Conservation (phyloP, 23 tunicate genomes). For the Halocynthia aurantium region DNA sequence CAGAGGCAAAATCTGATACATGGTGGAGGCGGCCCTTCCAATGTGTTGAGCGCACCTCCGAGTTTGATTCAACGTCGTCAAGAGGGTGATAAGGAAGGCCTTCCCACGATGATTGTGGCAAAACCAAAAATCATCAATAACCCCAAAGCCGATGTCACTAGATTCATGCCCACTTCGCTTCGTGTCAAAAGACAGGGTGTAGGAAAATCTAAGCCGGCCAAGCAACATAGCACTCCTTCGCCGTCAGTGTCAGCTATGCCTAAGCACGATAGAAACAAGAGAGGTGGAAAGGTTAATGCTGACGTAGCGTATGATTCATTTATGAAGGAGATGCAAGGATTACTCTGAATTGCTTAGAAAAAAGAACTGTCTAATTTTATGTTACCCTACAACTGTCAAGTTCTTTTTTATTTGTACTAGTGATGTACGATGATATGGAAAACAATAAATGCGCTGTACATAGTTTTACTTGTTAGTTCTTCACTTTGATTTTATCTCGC, state of each 20-base stretch:
- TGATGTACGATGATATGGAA: no score
- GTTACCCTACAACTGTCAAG: no score
- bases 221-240: background rate
- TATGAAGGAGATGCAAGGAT: conserved; percentile 93
- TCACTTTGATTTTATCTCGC: no score
- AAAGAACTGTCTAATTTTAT: background rate
- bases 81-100: conserved; percentile 31
- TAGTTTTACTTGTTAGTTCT: no score
- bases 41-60: conserved; percentile 87
- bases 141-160: conserved; percentile 64
- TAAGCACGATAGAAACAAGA: conserved; percentile 46
- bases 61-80: conserved; percentile 66
- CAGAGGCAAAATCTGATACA: background rate
- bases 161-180: conserved; percentile 90
- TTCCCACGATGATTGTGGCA: conserved; percentile 65
- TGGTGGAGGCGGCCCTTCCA: conserved; percentile 19
- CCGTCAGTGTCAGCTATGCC: conserved; percentile 20
- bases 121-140: conserved; percentile 69
- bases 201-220: conserved; percentile 11
- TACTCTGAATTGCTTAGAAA: conserved; percentile 23
- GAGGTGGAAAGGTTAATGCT: conserved; percentile 36
- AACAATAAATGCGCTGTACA: no score
- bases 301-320: conserved; percentile 95
- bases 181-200: conserved; percentile 49
- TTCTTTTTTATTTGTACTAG: no score